These are phyloP conservation scores for Aldrovandia affinis DNA, from an alignment of 2,797 vertebrate species.

Conservation along the genomic window DNA sequence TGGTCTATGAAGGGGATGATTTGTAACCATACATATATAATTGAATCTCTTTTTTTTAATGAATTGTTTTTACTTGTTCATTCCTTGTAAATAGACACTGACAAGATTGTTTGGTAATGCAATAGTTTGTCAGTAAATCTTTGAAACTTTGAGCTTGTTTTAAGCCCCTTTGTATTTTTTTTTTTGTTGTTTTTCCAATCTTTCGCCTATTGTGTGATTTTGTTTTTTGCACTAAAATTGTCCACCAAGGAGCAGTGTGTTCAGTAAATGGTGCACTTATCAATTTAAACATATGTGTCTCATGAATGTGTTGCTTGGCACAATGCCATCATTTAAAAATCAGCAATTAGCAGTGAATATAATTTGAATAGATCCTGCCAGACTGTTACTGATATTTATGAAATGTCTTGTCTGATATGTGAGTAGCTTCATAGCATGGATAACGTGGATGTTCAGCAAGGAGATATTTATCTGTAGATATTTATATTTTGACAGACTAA, in stretches of 20 bases:
- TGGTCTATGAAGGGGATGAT: neutral
- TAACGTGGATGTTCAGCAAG: too few relatives aligned
- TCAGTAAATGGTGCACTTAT: neutral
- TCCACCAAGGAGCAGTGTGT: neutral
- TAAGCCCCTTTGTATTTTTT: neutral
- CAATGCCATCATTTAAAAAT: too few relatives aligned
- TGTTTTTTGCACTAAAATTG: slow-evolving; percentile 23
- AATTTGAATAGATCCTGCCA: too few relatives aligned
- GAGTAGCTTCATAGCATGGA: too few relatives aligned
- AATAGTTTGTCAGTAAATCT: slow-evolving; percentile 19
- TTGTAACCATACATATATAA: neutral
- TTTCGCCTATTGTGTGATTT: neutral
- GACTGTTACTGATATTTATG: too few relatives aligned
- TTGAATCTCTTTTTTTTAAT: slow-evolving; percentile 9
- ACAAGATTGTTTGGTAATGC: neutral
- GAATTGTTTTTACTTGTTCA: slow-evolving; percentile 12
- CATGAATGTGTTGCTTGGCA: neutral
- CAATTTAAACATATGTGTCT: neutral
- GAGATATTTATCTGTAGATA: too few relatives aligned
- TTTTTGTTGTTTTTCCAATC: neutral
- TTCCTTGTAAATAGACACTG: slow-evolving; percentile 24
- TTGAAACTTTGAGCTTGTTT: neutral
- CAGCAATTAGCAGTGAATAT: too few relatives aligned
- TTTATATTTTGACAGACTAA: too few relatives aligned
- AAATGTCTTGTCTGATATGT: too few relatives aligned